A percentile compares a stretch with the other conserved stretches of the same genome.
Conservation (phyloP, 2,888 invertebrate genomes). For the Pomacea canaliculata region DNA sequence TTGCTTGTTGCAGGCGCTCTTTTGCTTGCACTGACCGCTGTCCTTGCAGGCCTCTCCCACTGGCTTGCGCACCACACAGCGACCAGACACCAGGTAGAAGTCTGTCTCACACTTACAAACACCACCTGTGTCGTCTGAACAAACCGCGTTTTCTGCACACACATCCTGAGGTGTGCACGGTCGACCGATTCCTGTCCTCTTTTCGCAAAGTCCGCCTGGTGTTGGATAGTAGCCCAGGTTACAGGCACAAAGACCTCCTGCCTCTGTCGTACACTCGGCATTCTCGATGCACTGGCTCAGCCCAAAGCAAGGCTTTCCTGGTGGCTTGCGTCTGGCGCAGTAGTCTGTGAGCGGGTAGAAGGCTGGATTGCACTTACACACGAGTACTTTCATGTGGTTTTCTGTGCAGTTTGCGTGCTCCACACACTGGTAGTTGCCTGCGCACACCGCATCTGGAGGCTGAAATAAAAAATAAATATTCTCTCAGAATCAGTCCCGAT, state of each 20-base stretch:
- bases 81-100: constrained; percentile 28
- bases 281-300: constrained; percentile 29
- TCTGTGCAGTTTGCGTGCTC: constrained; percentile 28
- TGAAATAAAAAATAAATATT: neutral
- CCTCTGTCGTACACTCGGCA: constrained; percentile 28
- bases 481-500: no score
- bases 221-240: constrained; percentile 17
- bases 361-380: constrained; percentile 22
- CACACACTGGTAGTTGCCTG: constrained; percentile 28
- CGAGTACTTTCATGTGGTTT: neutral
- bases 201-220: neutral
- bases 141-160: constrained; percentile 28
- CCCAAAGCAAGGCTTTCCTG: constrained; percentile 24
- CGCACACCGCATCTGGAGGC: constrained; percentile 20
- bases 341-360: constrained; percentile 16
- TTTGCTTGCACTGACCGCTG: constrained; percentile 24
- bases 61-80: constrained; percentile 19
- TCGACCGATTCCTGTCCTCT: constrained; percentile 11
- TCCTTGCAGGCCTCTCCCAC: constrained; percentile 23
- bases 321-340: constrained; percentile 13
- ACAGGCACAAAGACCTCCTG: constrained; percentile 25
- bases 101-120: constrained; percentile 23
- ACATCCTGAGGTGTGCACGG: constrained; percentile 24
- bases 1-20: constrained; percentile 24
- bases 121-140: constrained; percentile 16